Evolutionary conservation across 2,113 vertebrate species (phyloP).

Genomic region (Neopipo cinnamomea): DNA sequence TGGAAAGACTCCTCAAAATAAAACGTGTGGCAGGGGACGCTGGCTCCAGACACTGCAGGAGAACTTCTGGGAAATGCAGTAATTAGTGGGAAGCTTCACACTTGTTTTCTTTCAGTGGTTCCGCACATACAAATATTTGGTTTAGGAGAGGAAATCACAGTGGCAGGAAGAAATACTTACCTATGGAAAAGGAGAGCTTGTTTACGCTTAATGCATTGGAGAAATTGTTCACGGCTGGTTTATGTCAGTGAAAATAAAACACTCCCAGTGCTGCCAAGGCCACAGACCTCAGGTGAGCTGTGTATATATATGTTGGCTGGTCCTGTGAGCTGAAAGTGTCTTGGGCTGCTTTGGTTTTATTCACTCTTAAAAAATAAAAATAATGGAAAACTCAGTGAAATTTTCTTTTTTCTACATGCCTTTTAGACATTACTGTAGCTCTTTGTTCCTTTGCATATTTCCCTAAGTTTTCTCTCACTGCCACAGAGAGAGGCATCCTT

Average conservation of each 20-base stretch:
- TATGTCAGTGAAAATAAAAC: not conserved
- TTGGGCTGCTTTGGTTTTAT: not conserved
- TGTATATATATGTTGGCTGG: not conserved
- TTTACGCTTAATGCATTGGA: not conserved
- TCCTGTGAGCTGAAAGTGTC: not conserved
- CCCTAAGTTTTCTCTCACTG: not conserved
- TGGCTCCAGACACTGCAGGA: not conserved
- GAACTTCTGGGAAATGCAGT: not conserved
- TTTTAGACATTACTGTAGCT: not conserved
- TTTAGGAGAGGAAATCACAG: not conserved
- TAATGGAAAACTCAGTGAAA: not conserved
- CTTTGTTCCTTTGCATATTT: not conserved
- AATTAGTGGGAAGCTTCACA: not conserved
- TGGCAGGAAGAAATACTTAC: not conserved
- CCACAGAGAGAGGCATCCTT: not conserved
- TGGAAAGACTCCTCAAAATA: not conserved
- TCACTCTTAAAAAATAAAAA: not conserved
- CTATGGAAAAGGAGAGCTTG: conserved; percentile 11
- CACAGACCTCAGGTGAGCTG: not conserved
- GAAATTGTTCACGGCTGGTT: not conserved
- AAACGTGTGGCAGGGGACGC: not conserved
- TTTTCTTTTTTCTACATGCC: not conserved
- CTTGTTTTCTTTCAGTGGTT: not conserved
- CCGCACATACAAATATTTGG: not conserved
- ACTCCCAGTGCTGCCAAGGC: not conserved